Evolutionary conservation across 2,113 vertebrate genomes (phyloP), one percentile per base, ranked within the genome.

Genomic region (Todiramphus chloris): DNA sequence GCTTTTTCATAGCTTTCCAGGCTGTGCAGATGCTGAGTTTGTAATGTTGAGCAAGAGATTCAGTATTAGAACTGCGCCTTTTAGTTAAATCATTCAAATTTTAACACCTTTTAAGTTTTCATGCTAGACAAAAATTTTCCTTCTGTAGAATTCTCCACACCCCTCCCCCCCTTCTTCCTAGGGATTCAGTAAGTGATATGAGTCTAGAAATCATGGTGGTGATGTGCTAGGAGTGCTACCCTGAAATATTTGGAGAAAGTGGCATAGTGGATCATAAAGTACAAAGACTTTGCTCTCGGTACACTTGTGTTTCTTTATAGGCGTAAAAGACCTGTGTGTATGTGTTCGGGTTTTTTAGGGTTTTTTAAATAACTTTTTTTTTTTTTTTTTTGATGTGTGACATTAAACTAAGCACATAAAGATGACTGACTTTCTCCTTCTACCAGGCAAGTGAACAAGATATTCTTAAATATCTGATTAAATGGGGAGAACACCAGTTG

Each of bases 401-500:
- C 23, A n/a, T 37, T 76, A 53, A 83, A 68, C 39, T 76, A 62
- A 81, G 39, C 43, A 39, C 64, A 11, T 33, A 21, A 18, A 67
- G 39, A 31, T 90, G 51, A 74, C 37, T 74, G 48, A 74, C 41
- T 93, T 83, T 31, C 11, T 96, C 41, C 93, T 95, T 97, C 94
- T 97, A 89, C 98, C 96, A 99, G 99, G 99, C 99, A 97, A 99
- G 99, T 94, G 99, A 99, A 96, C 99, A 99, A 98, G 99, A 99
- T 98, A 98, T 99, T 97, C 99, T 99, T 93, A 99, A 99, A 97
- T 99, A 99, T 93, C 98, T 99, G 95, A 98, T 99, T 97, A 99
- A 99, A 97, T 99, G 99, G 99, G 99, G 99, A 91, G 99, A 99
- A 87, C 99, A 99, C 97, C 99, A 99, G 94, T 97, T 99, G 96